A percentile compares a stretch with the other conserved stretches of the same genome.
Conservation (phyloP, 2,888 invertebrate genomes). For the Prosopocoilus inquinatus region DNA sequence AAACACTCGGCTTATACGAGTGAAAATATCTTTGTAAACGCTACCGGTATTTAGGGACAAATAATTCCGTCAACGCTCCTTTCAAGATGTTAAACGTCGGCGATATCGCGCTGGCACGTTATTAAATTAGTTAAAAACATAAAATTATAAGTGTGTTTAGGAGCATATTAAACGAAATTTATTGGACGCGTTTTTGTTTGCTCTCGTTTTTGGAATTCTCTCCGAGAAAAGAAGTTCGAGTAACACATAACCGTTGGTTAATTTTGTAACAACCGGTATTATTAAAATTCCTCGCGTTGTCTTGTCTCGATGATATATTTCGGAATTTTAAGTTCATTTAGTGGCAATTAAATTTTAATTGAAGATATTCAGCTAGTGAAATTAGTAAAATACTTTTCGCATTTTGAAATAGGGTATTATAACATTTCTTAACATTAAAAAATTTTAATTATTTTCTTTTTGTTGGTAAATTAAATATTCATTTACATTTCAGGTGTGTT, state of each 20-base stretch:
- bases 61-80: constrained; percentile 31
- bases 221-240: no score
- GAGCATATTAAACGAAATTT: constrained; percentile 21
- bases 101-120: constrained; percentile 16
- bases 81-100: constrained; percentile 18
- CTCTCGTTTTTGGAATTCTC: background rate
- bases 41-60: constrained; percentile 32
- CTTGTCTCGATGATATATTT: no score
- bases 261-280: background rate
- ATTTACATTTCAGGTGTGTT: no score
- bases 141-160: constrained; percentile 8
- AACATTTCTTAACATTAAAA: no score
- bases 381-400: no score
- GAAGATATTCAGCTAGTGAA: no score
- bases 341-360: no score
- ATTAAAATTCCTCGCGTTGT: background rate
- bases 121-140: constrained; percentile 20
- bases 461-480: no score
- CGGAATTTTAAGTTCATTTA: no score
- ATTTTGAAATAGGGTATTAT: no score
- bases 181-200: constrained; percentile 11
- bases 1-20: background rate
- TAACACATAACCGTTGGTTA: background rate
- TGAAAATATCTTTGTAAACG: constrained; percentile 18
- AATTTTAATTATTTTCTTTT: no score